phyloP scores from a whole-genome alignment of 2,888 invertebrate genomes.

The Aleiodes alternator region DNA sequence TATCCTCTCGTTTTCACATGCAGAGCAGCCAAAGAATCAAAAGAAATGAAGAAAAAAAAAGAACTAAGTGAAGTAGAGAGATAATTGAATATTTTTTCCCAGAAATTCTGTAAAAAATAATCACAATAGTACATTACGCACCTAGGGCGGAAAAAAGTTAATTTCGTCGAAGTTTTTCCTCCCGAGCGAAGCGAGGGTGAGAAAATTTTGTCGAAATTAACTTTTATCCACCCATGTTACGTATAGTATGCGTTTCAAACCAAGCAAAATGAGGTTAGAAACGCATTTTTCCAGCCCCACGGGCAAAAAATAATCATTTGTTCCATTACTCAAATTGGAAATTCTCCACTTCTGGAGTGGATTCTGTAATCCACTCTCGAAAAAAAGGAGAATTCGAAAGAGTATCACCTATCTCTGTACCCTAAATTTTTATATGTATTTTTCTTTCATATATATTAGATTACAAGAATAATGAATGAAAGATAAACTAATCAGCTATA shows the following conservation, averaged over 20 bases:
- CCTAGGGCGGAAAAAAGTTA: no score
- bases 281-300: no score
- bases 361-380: not conserved
- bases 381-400: not conserved
- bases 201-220: no score
- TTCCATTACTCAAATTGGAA: constrained; percentile 1
- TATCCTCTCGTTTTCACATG: constrained; percentile 16
- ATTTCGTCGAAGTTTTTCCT: no score
- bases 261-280: no score
- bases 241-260: no score
- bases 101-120: no score
- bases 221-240: no score
- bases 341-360: not conserved
- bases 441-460: not conserved
- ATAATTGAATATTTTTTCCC: not conserved
- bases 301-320: no score
- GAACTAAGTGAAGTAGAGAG: not conserved
- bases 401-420: not conserved
- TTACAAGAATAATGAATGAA: not conserved
- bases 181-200: no score
- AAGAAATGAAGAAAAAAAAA: not conserved
- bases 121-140: no score
- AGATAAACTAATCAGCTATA: not conserved
- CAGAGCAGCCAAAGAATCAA: not conserved
- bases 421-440: no score